phyloP scores from a whole-genome alignment of 2,113 vertebrate genomes.

The Gambusia holbrooki region DNA sequence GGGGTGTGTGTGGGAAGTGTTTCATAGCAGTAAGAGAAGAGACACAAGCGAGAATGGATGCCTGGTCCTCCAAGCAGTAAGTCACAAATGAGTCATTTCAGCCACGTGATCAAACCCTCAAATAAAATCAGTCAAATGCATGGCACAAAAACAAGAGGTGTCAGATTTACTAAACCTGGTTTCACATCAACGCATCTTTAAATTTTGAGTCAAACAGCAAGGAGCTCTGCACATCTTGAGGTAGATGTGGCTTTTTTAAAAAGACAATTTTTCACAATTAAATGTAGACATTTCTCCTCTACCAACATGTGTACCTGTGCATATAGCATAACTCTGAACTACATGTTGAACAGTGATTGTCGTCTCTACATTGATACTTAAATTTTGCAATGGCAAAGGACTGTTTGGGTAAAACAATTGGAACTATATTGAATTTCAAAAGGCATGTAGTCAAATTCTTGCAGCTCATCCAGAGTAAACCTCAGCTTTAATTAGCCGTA shows the following conservation, averaged over 20 bases:
- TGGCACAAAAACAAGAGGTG: not conserved
- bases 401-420: no score
- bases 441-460: no score
- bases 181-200: not conserved
- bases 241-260: slow-evolving; percentile 24
- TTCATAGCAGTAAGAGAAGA: slow-evolving; percentile 9
- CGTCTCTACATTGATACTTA: no score
- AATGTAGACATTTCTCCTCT: slow-evolving; percentile 28
- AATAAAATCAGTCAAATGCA: slow-evolving; percentile 9
- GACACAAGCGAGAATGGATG: not conserved
- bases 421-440: no score
- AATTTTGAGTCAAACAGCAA: not conserved
- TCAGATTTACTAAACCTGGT: not conserved
- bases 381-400: no score
- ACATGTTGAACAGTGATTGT: no score
- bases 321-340: no score
- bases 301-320: not conserved
- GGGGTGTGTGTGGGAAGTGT: slow-evolving; percentile 28
- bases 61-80: slow-evolving; percentile 8
- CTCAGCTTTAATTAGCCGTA: no score
- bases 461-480: no score
- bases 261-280: slow-evolving; percentile 8
- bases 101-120: not conserved
- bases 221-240: slow-evolving; percentile 3
- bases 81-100: slow-evolving; percentile 30